These are phyloP conservation scores for Leucoraja ocellata DNA, from an alignment of 2,797 vertebrate species.

Conservation along the genomic window DNA sequence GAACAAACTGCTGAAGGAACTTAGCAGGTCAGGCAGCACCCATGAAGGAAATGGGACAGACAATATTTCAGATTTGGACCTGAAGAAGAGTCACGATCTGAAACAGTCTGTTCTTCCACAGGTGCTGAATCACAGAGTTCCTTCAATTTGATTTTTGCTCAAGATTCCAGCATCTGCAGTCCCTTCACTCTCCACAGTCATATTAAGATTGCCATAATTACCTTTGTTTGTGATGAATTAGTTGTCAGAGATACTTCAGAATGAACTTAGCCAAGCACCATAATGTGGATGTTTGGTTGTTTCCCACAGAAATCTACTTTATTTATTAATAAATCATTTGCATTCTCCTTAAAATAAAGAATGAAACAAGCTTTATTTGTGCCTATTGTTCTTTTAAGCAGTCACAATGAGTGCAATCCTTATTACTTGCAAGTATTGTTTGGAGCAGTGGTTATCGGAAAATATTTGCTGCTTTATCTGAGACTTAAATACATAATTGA, in stretches of 20 bases:
- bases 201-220: neutral
- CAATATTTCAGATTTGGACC: too few species aligned
- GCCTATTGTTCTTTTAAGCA: neutral
- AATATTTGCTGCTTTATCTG: neutral
- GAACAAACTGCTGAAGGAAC: too few species aligned
- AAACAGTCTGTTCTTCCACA: too few species aligned
- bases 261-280: neutral
- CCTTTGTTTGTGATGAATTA: too few species aligned
- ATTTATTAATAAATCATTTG: neutral
- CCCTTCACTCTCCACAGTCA: neutral
- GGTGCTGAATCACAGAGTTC: too few species aligned
- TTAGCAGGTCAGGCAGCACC: too few species aligned
- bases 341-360: neutral
- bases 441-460: neutral
- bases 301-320: neutral
- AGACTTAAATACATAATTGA: neutral
- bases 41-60: too few species aligned
- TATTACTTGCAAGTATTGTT: neutral
- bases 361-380: neutral
- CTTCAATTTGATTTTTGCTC: too few species aligned
- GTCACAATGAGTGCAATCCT: neutral
- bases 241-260: neutral
- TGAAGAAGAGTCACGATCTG: too few species aligned
- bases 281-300: neutral
- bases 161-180: too few species aligned